Base-by-base conservation (phyloP, 92 coral and sea anemone genomes). In the Palythoa grandis region DNA sequence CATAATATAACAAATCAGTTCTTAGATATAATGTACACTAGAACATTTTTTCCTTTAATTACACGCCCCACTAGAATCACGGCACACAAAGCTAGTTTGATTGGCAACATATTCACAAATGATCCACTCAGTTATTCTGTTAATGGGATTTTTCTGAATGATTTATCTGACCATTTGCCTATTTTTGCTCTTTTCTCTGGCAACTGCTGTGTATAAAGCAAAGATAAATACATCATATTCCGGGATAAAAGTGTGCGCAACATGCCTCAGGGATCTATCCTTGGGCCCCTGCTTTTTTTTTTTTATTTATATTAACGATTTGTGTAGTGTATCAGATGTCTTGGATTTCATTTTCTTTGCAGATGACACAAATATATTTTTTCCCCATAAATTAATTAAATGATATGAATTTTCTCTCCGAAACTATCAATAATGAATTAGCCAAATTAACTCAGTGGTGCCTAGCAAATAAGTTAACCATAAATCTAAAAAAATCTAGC, bases 1-100 rank as follows among this genome's bases (percentile, higher is more conserved):
- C 86, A 83, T 69, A 56, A 83, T 39, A 52, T 15, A 4, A 83
- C 86, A 14, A 70, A 67, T 70, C 66, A 83, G 17, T 83, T 83
- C 52, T 70, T 83, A 69, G 86, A 83, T 22, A 19, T 68, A 17
- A 38, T 83, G 67, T 69, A 68, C 25, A 48, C 87, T 20, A 83
- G 72, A 60, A 83, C 43, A 78, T 52, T 83, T 20, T 52, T 83
- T 83, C 87, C 87, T 43, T 69, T 69, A 24, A 83, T 83, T 29
- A 83, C 87, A 11, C 87, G 87, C 50, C 87, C 87, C 20, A 83
- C 78, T 5, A 68, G 87, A 83, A 83, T 83, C 20, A 69, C 87
- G 37, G 47, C 86, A 35, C 61, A 83, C 50, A 70, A 22, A 43
- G 87, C 87, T 19, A 38, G 76, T 19, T 69, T 83, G 4, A 83